These are phyloP conservation scores for Pheosia gnoma DNA, from an alignment of 2,888 invertebrate species.

Conservation along the genomic window DNA sequence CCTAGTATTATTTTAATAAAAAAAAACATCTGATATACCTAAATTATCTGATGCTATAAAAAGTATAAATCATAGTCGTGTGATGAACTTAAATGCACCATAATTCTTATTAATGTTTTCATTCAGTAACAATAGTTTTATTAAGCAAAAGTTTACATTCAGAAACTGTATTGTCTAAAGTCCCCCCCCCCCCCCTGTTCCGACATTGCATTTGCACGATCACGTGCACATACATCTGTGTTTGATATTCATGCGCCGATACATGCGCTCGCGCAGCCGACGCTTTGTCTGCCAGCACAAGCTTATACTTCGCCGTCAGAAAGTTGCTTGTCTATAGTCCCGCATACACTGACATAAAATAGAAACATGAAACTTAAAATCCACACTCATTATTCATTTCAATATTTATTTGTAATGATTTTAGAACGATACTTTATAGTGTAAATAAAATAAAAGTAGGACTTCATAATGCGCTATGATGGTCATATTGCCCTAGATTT, in stretches of 20 bases:
- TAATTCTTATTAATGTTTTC: background rate
- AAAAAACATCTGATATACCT: background rate
- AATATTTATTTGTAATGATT: background rate
- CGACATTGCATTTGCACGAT: conserved; percentile 51
- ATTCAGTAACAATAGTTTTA: conserved; percentile 11
- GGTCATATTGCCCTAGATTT: too few species aligned
- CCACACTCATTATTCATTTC: background rate
- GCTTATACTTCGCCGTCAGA: conserved; percentile 41
- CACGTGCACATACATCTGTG: conserved; percentile 26
- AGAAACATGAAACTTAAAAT: conserved; percentile 1
- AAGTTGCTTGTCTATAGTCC: conserved; percentile 38
- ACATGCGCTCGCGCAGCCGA: conserved; percentile 44
- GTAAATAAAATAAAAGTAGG: too few species aligned
- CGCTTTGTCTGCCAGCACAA: conserved; percentile 57
- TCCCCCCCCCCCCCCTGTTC: conserved; percentile 59
- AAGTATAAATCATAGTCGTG: background rate
- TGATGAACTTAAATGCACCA: background rate
- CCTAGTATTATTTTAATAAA: background rate
- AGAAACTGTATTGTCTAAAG: conserved; percentile 35
- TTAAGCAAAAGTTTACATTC: conserved; percentile 34
- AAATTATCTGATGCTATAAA: background rate
- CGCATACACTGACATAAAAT: conserved; percentile 36
- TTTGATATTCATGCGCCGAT: conserved; percentile 47
- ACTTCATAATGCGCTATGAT: too few species aligned
- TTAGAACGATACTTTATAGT: too few species aligned